Base-by-base conservation (phyloP, 2,888 invertebrate genomes). In the Stenchaetothrips biformis region DNA sequence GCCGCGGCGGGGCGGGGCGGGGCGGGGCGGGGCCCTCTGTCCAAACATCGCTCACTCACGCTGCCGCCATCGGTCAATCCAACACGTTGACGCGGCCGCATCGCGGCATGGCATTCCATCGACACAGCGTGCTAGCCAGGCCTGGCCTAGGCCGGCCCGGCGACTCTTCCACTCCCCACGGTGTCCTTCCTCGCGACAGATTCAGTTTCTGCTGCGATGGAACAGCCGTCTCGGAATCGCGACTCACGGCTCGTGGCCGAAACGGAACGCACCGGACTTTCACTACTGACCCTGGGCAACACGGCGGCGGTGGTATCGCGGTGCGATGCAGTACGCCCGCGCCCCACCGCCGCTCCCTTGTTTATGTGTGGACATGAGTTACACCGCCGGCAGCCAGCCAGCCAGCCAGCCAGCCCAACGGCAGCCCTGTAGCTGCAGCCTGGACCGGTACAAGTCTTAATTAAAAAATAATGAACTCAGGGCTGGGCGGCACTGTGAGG, bases 381-480 rank as follows among this genome's bases (percentile, higher is more conserved):
- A 74, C 67, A 74, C 67, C 37, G 4, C 37, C 53, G 18, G 53
- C 53, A 37, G 37, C 37, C 13, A 18, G 53, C 53, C 53, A 16
- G 53, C 3, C 53, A 16, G 53, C 53, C 3, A 13, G 13, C 53
- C 53, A 53, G 53, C 53, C 53, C 53, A 53, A 16, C 53, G 13
- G 16, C 9, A 53, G 53, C 13, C 53, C 13, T 18, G 59, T 13
- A 59, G 59, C 13, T 6, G 59, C 59, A 59, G 59, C 59, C 67
- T n/a, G 67, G 21, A 9, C 67, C 67, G 67, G 67, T 74, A 21
- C 67, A 74, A 74, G 67, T 74, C 67, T 74, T 74, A 74, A 74
- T 74, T 74, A 74, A 74, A 74, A 74, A 74, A 74, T 74, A 74
- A 74, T 74, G 67, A 74, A 74, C 67, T 74, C 67, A 18, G 53